These are phyloP conservation scores for Eupithecia tripunctaria DNA, from an alignment of 2,888 invertebrate genomes.

Conservation along the genomic window DNA sequence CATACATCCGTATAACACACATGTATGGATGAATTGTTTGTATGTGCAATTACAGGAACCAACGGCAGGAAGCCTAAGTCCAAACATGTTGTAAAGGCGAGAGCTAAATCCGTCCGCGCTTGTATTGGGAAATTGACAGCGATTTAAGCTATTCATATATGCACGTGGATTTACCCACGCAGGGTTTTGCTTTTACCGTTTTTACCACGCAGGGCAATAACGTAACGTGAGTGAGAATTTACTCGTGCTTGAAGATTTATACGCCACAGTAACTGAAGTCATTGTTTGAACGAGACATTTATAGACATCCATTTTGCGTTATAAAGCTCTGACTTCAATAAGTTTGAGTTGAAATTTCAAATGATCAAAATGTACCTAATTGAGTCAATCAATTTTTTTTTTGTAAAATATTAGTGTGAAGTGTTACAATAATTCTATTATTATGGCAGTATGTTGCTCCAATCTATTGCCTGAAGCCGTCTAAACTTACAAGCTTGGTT, in stretches of 20 bases:
- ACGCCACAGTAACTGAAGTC: background rate
- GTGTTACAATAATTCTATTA: too few relatives aligned
- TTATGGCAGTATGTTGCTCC: too few relatives aligned
- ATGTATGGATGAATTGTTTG: conserved; percentile 8
- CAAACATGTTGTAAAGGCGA: conserved; percentile 50
- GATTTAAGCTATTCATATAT: conserved; percentile 1
- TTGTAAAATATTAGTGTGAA: too few relatives aligned
- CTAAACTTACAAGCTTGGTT: too few relatives aligned
- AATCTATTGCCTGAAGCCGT: too few relatives aligned
- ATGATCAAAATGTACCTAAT: background rate
- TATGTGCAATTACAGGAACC: conserved; percentile 24
- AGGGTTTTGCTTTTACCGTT: background rate
- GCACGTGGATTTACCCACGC: background rate
- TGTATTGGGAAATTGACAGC: conserved; percentile 11
- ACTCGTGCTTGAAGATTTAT: background rate
- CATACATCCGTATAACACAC: background rate
- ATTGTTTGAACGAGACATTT: background rate
- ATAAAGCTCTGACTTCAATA: too few relatives aligned
- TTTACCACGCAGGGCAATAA: background rate
- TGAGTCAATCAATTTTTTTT: too few relatives aligned
- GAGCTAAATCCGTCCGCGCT: conserved; percentile 26
- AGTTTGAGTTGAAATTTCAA: background rate
- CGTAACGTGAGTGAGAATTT: background rate
- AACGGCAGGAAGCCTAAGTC: conserved; percentile 49
- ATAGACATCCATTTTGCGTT: background rate